Base-by-base conservation (phyloP, 1,140 invertebrate species). In the Eumeta japonica region DNA sequence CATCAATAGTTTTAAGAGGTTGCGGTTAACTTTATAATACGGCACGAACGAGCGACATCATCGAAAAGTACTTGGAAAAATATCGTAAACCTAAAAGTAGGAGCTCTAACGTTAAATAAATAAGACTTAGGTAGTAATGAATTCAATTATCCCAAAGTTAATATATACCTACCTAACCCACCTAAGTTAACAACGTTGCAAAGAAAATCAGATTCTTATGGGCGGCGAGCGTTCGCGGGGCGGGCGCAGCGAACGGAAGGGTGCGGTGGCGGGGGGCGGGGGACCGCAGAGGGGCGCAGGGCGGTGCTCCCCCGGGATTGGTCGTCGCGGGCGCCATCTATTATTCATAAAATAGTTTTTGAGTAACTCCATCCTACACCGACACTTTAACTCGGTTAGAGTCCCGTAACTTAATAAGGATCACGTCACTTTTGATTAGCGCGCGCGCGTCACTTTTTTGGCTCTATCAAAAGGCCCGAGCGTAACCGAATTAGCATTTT, bases 281-380 rank as follows among this genome's bases (percentile, higher is more conserved):
- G 48, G 37, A 41, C 37, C 32, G 37, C 10, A 17, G 40, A 41
- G 35, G 19, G 40, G 32, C 20, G 29, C 39, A 54, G 59, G 62
- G 65, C 63, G 61, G 57, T 52, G 55, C 52, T 62, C 63, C 65
- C 65, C 38, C n/a, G 68, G 68, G 68, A 73, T 73, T 73, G 68
- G 68, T 58, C 61, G 65, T 59, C 56, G 56, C 45, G 47, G 52
- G 52, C 58, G 55, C 53, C 62, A 70, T 73, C 65, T 73, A 73
- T 71, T 71, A 73, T 73, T 73, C 68, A 73, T 71, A 73, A 73
- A 71, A 73, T 73, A 73, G 68, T 73, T 73, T 73, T 73, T 73
- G 65, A 73, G 61, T 66, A 58, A 60, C 63, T 55, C 62, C 67
- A 56, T n/a, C n/a, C n/a, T n/a, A n/a, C 20, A 24, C 51, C 58